phyloP scores from a whole-genome alignment of 2,113 vertebrate species.

The Bos taurus region DNA sequence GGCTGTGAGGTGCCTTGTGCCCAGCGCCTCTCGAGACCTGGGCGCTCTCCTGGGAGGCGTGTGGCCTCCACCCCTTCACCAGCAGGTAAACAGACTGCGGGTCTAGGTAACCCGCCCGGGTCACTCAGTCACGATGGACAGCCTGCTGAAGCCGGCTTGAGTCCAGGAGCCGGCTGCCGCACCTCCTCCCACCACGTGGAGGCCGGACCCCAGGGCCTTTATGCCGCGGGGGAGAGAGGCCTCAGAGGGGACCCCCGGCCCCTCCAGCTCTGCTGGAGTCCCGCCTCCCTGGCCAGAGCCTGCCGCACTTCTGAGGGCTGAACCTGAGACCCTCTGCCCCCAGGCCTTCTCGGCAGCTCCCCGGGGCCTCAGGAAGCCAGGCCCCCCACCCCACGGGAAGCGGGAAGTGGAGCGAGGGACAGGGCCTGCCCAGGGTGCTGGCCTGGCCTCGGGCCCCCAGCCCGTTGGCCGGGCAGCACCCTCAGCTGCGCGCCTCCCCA shows the following conservation, averaged over 20 bases:
- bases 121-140: too few species aligned
- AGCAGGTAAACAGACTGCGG: accelerated
- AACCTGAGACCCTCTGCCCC: background rate
- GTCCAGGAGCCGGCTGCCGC: accelerated
- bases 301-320: background rate
- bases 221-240: accelerated
- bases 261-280: accelerated
- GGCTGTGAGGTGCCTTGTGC: background rate
- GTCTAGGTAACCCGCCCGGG: background rate
- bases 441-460: background rate
- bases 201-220: background rate
- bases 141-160: background rate
- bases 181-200: accelerated
- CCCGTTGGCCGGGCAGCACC: background rate
- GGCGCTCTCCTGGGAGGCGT: background rate
- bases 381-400: background rate
- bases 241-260: background rate
- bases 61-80: background rate
- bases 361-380: background rate
- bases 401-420: background rate
- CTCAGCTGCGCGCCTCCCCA: background rate
- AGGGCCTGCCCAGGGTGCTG: background rate
- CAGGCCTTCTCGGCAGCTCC: background rate
- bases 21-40: too few species aligned
- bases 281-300: background rate